Evolutionary conservation across 2,888 invertebrate genomes (phyloP), one percentile per base, ranked within the genome.

Genomic region (Mystacides longicornis): DNA sequence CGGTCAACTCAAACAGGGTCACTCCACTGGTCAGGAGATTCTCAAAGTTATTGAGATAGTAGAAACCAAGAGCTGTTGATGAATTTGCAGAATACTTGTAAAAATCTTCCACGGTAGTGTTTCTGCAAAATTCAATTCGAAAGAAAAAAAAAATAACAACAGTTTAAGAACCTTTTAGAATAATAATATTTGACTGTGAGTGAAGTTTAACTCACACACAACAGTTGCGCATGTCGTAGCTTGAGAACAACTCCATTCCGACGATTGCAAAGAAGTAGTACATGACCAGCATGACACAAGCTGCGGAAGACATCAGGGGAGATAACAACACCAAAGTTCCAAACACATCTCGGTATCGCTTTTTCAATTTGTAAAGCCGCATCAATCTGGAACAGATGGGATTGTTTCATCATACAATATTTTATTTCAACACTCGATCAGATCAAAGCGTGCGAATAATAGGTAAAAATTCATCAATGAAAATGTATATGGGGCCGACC

Each of bases 211-310:
- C 85, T 76, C 71, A 90, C 89, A 81, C 79, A 75, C 93, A 93
- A 71, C 92, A 93, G 69, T 92, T 88, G 63, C 74, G 79, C 67
- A 93, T 80, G 65, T 88, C 82, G 63, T 83, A 81, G 1, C 80
- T 78, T 1, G 88, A 81, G 69, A 93, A 92, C 20, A 90, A 72
- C 69, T 93, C 93, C 91, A 93, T 93, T 51, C 91, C 93, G 65
- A 93, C 82, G 62, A 93, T 88, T 2, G 91, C 89, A 73, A 91
- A 93, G 75, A 89, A 90, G 71, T 90, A 93, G 69, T 91, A 93
- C 71, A 92, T 79, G 63, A 87, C 85, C 54, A 87, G 74, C 81
- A 92, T 88, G 11, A 91, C 90, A 61, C 89, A 81, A 11, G 86
- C 86, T 0, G 92, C 87, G 0, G 90, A 89, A 50, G 86, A 83